Conservation (phyloP, 2,797 vertebrate species). For the Thamnophis elegans region DNA sequence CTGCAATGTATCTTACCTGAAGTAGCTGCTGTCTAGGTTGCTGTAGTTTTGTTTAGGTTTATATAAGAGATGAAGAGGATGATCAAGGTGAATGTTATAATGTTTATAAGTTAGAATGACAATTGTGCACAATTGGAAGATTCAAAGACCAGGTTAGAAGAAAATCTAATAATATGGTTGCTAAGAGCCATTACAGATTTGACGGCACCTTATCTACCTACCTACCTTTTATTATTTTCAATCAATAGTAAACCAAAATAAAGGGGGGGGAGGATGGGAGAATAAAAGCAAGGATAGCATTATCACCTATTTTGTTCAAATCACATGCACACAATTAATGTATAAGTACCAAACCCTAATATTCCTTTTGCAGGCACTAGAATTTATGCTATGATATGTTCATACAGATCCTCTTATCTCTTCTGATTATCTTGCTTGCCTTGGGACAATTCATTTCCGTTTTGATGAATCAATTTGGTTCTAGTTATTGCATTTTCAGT, state of each 20-base stretch:
- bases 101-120: too few species aligned
- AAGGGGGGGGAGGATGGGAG: neutral
- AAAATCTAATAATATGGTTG: neutral
- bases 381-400: neutral
- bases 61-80: neutral
- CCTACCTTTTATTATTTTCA: neutral
- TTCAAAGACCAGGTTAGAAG: neutral
- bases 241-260: neutral
- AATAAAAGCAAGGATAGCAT: neutral
- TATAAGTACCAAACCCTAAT: neutral
- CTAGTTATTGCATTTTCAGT: neutral
- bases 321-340: neutral
- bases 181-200: neutral
- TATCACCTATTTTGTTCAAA: neutral
- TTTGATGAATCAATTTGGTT: neutral
- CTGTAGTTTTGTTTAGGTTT: neutral
- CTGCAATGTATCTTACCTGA: neutral
- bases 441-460: neutral
- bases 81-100: neutral
- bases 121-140: neutral
- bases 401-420: neutral
- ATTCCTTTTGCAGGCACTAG: neutral
- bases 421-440: neutral
- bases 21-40: neutral
- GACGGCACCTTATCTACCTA: neutral